Percentiles rank a stretch among this genome's conserved stretches.
Conservation (phyloP, 2,113 vertebrate genomes). For the Cephalopterus ornatus region DNA sequence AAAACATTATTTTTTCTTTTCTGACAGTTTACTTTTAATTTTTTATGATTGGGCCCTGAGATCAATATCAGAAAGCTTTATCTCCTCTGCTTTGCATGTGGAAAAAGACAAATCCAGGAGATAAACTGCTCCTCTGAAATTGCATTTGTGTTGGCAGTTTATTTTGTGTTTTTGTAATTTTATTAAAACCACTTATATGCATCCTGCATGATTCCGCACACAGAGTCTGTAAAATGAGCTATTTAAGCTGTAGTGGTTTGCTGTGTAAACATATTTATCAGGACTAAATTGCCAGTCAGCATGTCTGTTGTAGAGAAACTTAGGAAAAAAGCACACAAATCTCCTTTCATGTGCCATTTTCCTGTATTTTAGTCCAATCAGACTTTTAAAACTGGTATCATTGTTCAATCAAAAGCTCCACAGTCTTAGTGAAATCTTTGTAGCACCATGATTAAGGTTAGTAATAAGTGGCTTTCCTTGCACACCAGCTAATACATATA, state of each 20-base stretch:
- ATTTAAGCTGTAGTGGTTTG: slow-evolving; percentile 8
- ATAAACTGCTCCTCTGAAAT: slow-evolving; percentile 39
- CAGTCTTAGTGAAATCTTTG: neutral
- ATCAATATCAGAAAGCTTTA: slow-evolving; percentile 53
- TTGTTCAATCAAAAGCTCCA: neutral
- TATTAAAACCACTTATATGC: slow-evolving; percentile 56
- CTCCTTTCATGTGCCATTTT: neutral
- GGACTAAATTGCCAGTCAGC: slow-evolving; percentile 9
- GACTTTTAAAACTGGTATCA: neutral
- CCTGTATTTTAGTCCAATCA: neutral
- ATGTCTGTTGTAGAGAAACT: neutral
- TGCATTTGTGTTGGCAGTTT: slow-evolving; percentile 26
- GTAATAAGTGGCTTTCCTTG: neutral
- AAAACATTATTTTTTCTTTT: slow-evolving; percentile 43
- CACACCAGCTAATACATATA: neutral
- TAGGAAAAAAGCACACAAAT: neutral
- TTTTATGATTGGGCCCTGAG: slow-evolving; percentile 50
- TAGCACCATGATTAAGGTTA: neutral
- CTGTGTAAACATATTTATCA: slow-evolving; percentile 36
- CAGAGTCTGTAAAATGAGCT: slow-evolving; percentile 25
- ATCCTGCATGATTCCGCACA: slow-evolving; percentile 10
- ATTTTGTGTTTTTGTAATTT: slow-evolving; percentile 59
- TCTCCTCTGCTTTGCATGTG: slow-evolving; percentile 11
- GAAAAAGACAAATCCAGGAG: slow-evolving; percentile 34
- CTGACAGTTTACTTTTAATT: slow-evolving; percentile 57